phyloP scores from a whole-genome alignment of 2,888 invertebrate genomes.

The Spilosoma lubricipeda region DNA sequence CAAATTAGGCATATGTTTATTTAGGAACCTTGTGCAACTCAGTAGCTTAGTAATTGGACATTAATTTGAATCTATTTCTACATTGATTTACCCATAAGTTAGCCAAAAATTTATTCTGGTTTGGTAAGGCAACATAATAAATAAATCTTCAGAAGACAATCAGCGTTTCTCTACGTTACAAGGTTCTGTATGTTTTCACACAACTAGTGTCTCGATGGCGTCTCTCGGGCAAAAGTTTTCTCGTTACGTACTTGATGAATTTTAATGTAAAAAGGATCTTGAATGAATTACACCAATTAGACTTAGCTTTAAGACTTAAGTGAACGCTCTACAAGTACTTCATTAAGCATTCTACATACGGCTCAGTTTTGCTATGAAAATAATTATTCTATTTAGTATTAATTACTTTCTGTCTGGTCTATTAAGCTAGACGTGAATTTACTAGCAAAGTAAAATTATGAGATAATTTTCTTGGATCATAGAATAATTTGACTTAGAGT shows the following conservation, averaged over 20 bases:
- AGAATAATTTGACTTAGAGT: no score
- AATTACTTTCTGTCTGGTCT: not conserved
- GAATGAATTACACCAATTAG: conserved; percentile 47
- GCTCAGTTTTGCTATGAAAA: not conserved
- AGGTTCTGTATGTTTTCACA: conserved; percentile 16
- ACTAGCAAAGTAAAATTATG: no score
- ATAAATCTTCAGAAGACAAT: not conserved
- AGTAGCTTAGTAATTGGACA: not conserved
- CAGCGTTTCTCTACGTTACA: no score
- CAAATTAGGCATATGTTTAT: not conserved
- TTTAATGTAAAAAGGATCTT: conserved; percentile 52
- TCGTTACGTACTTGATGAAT: conserved; percentile 57
- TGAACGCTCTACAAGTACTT: conserved; percentile 13
- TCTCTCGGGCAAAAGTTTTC: conserved; percentile 44
- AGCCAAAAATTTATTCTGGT: no score
- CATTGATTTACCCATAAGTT: no score
- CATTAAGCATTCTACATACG: conserved; percentile 5
- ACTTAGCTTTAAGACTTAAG: conserved; percentile 30
- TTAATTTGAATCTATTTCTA: no score
- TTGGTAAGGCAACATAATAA: not conserved
- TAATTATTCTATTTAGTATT: conserved; percentile 2
- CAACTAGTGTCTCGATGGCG: conserved; percentile 30
- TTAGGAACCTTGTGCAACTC: not conserved
- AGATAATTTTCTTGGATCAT: no score
- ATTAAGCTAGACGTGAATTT: no score